These are phyloP conservation scores for Encarsia formosa DNA, from an alignment of 2,888 invertebrate species.

Conservation along the genomic window DNA sequence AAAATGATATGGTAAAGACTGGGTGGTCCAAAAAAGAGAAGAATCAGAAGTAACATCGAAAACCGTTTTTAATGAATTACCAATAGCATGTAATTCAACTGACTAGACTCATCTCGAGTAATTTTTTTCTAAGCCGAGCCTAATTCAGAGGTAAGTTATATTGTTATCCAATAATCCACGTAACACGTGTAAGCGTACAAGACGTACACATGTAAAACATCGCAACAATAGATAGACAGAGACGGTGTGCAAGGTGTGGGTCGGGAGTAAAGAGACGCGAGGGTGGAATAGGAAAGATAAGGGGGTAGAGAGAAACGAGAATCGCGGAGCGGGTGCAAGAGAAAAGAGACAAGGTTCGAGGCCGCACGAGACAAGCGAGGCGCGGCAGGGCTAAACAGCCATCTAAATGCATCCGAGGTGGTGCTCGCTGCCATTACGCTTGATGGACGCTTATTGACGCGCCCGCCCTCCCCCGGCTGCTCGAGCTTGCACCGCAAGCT, in stretches of 20 bases:
- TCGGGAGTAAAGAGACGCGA: background rate
- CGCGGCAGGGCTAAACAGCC: constrained; percentile 53
- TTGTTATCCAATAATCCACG: too few species aligned
- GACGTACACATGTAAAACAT: too few species aligned
- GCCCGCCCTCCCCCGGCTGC: constrained; percentile 35
- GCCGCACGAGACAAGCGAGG: constrained; percentile 48
- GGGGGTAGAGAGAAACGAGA: background rate
- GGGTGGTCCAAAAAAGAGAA: too few species aligned
- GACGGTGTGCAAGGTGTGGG: background rate
- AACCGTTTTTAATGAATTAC: too few species aligned
- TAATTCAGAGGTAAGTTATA: too few species aligned
- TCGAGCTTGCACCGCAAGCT: background rate
- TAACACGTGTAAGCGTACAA: too few species aligned
- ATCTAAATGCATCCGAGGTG: constrained; percentile 53
- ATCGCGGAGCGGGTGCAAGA: background rate
- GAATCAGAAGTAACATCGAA: too few species aligned
- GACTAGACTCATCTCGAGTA: too few species aligned
- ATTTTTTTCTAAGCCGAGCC: too few species aligned
- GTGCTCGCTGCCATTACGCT: constrained; percentile 52
- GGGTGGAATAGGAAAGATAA: background rate
- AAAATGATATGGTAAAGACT: too few species aligned
- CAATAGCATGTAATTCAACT: too few species aligned
- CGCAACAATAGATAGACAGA: too few species aligned
- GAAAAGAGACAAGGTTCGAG: constrained; percentile 18
- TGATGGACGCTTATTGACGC: constrained; percentile 53